Percentiles rank a stretch among this genome's conserved stretches.
Conservation (phyloP, 92 coral and sea anemone species). For the Scolanthus callimorphus region DNA sequence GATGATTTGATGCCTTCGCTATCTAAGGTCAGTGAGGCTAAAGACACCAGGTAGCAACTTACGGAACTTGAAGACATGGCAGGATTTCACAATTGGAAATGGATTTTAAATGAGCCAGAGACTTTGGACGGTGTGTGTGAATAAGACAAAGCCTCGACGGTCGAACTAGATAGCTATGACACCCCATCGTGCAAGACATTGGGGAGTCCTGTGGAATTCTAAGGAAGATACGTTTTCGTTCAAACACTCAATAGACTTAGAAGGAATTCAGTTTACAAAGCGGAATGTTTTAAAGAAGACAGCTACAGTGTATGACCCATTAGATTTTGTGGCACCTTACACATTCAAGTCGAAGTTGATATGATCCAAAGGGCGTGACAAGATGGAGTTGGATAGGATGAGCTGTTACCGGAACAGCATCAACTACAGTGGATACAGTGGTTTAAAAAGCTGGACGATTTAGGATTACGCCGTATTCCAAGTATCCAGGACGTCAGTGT, state of each 20-base stretch:
- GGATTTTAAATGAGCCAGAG: slow-evolving; percentile 40
- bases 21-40: slow-evolving; percentile 31
- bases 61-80: slow-evolving; percentile 47
- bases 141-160: slow-evolving; percentile 29
- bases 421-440: slow-evolving; percentile 2
- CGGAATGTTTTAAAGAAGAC: slow-evolving; percentile 36
- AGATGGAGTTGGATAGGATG: slow-evolving; percentile 15
- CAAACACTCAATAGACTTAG: slow-evolving; percentile 18
- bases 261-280: slow-evolving; percentile 37
- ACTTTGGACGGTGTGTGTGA: not conserved
- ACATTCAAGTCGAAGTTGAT: slow-evolving; percentile 1
- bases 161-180: slow-evolving; percentile 38
- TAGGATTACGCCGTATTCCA: slow-evolving; percentile 19
- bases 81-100: slow-evolving; percentile 49
- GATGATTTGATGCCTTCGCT: slow-evolving; percentile 57
- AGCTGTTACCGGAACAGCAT: slow-evolving; percentile 9
- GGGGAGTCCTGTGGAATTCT: slow-evolving; percentile 49
- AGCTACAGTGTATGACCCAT: slow-evolving; percentile 20
- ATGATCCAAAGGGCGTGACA: slow-evolving; percentile 15
- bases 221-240: slow-evolving; percentile 48
- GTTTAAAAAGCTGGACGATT: slow-evolving; percentile 4
- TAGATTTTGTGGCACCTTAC: slow-evolving; percentile 7
- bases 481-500: slow-evolving; percentile 1
- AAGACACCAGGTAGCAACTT: slow-evolving; percentile 39
- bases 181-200: slow-evolving; percentile 25